Evolutionary conservation across 2,797 vertebrate species (phyloP).

Genomic region (Gymnodraco acuticeps): DNA sequence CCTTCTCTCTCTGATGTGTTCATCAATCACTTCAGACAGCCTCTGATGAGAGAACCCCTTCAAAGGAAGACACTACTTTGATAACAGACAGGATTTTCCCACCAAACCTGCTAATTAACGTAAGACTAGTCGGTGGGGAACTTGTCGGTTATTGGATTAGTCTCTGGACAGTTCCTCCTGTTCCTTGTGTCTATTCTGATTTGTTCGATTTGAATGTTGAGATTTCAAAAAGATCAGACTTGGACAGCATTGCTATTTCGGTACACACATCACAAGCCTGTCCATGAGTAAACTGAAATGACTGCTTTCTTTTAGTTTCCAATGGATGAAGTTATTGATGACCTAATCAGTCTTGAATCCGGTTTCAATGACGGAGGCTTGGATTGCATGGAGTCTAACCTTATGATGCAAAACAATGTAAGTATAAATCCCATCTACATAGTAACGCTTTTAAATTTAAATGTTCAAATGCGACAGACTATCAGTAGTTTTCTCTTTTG

Average conservation of each 20-base stretch:
- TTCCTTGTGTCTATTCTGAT: conserved; percentile 53
- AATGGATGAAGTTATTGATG: conserved; percentile 96
- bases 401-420: conserved; percentile 94
- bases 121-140: conserved; percentile 40
- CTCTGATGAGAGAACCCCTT: conserved; percentile 70
- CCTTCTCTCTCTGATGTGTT: conserved; percentile 61
- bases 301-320: conserved; percentile 88
- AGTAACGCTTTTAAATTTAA: not conserved
- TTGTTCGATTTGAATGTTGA: conserved; percentile 51
- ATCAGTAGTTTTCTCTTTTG: conserved; percentile 21
- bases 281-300: conserved; percentile 66
- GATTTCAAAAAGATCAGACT: conserved; percentile 46
- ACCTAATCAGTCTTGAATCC: conserved; percentile 93
- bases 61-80: conserved; percentile 62
- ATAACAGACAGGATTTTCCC: conserved; percentile 64
- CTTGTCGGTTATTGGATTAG: conserved; percentile 68
- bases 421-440: conserved; percentile 79
- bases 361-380: conserved; percentile 93
- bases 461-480: not conserved
- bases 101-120: conserved; percentile 37
- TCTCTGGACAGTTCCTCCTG: conserved; percentile 32
- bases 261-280: conserved; percentile 46
- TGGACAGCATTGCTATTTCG: conserved; percentile 49
- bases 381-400: conserved; percentile 90
- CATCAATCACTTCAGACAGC: conserved; percentile 82